Evolutionary conservation across 1,140 invertebrate genomes (phyloP).

Genomic region (Nomia melanderi): DNA sequence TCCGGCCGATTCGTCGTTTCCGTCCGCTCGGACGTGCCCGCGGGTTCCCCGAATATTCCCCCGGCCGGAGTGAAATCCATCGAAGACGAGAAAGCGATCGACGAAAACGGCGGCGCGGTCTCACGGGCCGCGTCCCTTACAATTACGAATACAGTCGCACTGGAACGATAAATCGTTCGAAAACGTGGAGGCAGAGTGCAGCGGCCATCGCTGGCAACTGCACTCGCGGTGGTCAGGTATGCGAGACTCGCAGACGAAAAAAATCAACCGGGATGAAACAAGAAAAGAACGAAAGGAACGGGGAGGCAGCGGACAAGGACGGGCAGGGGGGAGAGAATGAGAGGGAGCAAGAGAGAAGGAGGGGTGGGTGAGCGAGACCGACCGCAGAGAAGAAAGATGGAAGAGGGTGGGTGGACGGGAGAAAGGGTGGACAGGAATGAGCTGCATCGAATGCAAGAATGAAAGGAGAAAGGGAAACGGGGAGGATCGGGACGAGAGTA

Average conservation of each 20-base stretch:
- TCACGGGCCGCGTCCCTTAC: neutral
- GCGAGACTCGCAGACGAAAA: slow-evolving; percentile 75
- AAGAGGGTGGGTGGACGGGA: slow-evolving; percentile 23
- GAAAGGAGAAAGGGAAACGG: slow-evolving; percentile 38
- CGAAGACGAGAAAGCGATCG: neutral
- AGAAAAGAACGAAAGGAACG: slow-evolving; percentile 68
- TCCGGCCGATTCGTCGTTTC: too few relatives aligned
- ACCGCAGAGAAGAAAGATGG: neutral
- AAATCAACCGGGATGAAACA: slow-evolving; percentile 70
- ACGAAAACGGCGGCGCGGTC: neutral
- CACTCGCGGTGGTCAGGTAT: slow-evolving; percentile 78
- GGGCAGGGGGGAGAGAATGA: neutral
- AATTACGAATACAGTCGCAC: neutral
- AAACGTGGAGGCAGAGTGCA: slow-evolving; percentile 9
- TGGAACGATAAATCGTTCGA: slow-evolving; percentile 23
- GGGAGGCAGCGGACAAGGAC: slow-evolving; percentile 2
- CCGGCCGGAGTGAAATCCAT: neutral
- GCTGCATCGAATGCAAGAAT: slow-evolving; percentile 35
- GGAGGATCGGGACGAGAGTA: slow-evolving; percentile 55
- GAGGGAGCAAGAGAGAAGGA: slow-evolving; percentile 25
- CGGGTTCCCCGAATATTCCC: too few relatives aligned
- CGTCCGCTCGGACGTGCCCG: too few relatives aligned
- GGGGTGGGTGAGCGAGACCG: neutral
- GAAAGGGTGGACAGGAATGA: slow-evolving; percentile 21
- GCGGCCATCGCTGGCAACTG: slow-evolving; percentile 55